Evolutionary conservation across 2,797 vertebrate genomes (phyloP), one percentile per base, ranked within the genome.

Genomic region (Lemur catta): DNA sequence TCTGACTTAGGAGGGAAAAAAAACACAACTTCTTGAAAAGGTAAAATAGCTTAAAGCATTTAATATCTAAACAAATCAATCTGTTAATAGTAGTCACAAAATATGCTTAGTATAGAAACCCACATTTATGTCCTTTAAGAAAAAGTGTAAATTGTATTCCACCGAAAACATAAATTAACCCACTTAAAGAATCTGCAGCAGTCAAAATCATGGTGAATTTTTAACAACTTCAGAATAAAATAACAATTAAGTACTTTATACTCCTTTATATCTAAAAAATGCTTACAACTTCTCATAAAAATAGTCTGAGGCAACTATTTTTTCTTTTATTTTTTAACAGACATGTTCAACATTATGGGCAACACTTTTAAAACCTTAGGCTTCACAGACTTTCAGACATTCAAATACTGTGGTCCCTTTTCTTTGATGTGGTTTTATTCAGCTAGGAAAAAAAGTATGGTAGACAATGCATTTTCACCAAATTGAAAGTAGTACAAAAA

Each of bases 351-450:
- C 82, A 93, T 93, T 96, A 97, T 89, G 92, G 97, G 87, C 59
- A 98, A 98, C 94, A 92, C 94, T 98, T 95, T 94, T 98, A 98
- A 97, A 97, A 96, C 92, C 92, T 97, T 94, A 97, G 89, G 97
- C 96, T 98, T 97, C 86, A 95, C 95, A 97, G 90, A 84, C 79
- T 97, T 97, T 96, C 89, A 97, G 95, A 96, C 96, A 96, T 98
- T 98, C 97, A 98, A 98, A 98, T 98, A 98, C 98, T 97, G 96
- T 98, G 98, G 98, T 98, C 98, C 98, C 97, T 97, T 97, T 97
- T 97, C 69, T 98, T 86, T 96, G 52, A 98, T 93, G 96, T 0
- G 8, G 96, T 98, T 96, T 96, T 95, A 95, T 61, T 96, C 55
- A 94, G 84, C 95, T 95, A 91, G 86, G 72, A 98, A 97, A 98